A percentile compares a stretch with the other conserved stretches of the same genome.
Evolutionary conservation across 2,888 invertebrate genomes (phyloP).

Genomic region (Bellardia pandia): DNA sequence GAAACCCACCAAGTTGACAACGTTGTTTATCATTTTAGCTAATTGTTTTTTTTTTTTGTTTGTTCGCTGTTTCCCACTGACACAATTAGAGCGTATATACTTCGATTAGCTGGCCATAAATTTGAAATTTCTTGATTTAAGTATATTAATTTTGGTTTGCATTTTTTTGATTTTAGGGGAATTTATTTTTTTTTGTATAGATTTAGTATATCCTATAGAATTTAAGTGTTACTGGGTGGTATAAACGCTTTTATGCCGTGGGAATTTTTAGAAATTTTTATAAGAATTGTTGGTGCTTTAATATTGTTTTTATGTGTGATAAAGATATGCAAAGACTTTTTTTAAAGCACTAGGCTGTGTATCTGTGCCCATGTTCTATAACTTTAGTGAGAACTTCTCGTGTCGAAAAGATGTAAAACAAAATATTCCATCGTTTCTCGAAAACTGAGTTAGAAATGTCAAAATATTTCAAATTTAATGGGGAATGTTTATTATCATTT

Average conservation of each 20-base stretch:
- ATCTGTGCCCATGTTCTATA: background rate
- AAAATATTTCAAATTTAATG: no score
- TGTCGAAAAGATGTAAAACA: no score
- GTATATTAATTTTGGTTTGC: constrained; percentile 13
- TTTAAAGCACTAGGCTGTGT: no score
- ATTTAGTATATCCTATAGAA: constrained; percentile 11
- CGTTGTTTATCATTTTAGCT: background rate
- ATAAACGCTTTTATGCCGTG: background rate
- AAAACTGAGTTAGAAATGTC: no score
- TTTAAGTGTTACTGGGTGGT: constrained; percentile 28
- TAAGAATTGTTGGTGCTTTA: no score
- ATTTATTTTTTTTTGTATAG: background rate
- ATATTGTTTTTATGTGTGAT: no score
- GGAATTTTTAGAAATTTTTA: background rate
- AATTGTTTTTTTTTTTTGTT: constrained; percentile 1
- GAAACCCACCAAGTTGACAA: no score
- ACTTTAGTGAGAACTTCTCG: no score
- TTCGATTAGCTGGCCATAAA: constrained; percentile 53
- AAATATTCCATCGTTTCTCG: no score
- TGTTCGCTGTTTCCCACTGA: background rate
- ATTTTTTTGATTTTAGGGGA: background rate
- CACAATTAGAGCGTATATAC: constrained; percentile 30
- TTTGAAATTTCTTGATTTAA: constrained; percentile 37
- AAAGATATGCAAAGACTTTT: no score
- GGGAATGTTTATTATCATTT: no score